phyloP scores from a whole-genome alignment of 92 coral and sea anemone species.

The Palythoa grandiflora region DNA sequence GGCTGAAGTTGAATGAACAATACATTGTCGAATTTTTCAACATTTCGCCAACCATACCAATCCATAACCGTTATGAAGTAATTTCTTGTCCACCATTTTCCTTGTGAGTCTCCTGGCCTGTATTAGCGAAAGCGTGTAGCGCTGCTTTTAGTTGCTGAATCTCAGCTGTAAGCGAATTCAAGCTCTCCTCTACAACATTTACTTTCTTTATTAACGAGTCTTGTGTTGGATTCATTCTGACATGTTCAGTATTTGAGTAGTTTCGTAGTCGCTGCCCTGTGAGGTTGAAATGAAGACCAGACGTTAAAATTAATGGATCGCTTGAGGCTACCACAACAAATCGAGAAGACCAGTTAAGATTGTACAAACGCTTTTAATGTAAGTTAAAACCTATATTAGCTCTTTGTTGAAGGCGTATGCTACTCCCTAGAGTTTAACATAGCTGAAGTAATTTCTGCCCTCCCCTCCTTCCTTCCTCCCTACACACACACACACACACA shows the following conservation, averaged over 20 bases:
- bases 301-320: too few relatives aligned
- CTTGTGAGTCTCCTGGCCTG: background rate
- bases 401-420: too few relatives aligned
- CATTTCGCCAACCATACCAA: background rate
- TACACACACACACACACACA: background rate
- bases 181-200: constrained; percentile 5
- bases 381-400: too few relatives aligned
- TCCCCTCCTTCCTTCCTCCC: background rate
- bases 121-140: background rate
- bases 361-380: too few relatives aligned
- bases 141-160: constrained; percentile 24
- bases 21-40: too few relatives aligned
- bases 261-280: constrained; percentile 34
- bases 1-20: too few relatives aligned
- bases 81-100: background rate
- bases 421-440: too few relatives aligned
- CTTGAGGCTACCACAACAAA: background rate
- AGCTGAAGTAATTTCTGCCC: too few relatives aligned
- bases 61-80: constrained; percentile 4
- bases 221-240: background rate
- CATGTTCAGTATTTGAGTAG: constrained; percentile 9
- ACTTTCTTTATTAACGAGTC: constrained; percentile 23
- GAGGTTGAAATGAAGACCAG: background rate
- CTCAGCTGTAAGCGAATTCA: background rate
- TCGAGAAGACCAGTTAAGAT: too few relatives aligned